Evolutionary conservation across 2,797 vertebrate species (phyloP), one percentile per base, ranked within the genome.

Genomic region (Tiaroga cobitis): DNA sequence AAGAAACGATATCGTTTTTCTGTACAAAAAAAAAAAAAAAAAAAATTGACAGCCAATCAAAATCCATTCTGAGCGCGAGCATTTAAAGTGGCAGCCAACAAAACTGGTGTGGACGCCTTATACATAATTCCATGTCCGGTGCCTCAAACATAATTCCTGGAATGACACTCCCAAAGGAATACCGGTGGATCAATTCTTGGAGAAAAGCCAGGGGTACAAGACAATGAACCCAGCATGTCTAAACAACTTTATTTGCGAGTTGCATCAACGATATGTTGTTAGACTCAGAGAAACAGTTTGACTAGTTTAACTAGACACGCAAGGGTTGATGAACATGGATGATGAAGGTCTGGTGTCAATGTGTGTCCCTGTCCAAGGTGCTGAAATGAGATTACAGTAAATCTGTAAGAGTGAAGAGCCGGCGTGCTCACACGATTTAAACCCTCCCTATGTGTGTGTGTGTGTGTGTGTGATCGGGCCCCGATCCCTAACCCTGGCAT

Each of bases 311-410:
- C 1, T 8, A 21, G 15, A 54, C 49, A 18, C 18, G 37, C 16
- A 24, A n/a, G 24, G 39, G 41, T 49, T 74, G 49, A 80, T 68
- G 41, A 34, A 43, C 18, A 80, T 34, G 26, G 83, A 77, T 73
- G 83, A 77, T 75, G 67, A 81, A 89, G 83, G 19, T 81, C 51
- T 78, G 34, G 6, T 41, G 41, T 43, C 26, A 63, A 59, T 15
- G 72, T 16, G 87, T 84, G 92, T 86, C 92, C 89, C 93, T 95
- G 90, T 87, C 94, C 93, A 77, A 90, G 93, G 93, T 93, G 65
- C 93, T 94, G 94, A 94, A 92, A 92, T 91, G 90, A 93, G 94
- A 94, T 95, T 95, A 95, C 88, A 43, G 91, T 87, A 83, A 95
- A 95, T 95, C 94, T 93, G 82, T 76, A 75, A 32, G 43, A 74